A percentile compares a stretch with the other conserved stretches of the same genome.
phyloP scores from a whole-genome alignment of 2,888 invertebrate species.

The Spisula solida region DNA sequence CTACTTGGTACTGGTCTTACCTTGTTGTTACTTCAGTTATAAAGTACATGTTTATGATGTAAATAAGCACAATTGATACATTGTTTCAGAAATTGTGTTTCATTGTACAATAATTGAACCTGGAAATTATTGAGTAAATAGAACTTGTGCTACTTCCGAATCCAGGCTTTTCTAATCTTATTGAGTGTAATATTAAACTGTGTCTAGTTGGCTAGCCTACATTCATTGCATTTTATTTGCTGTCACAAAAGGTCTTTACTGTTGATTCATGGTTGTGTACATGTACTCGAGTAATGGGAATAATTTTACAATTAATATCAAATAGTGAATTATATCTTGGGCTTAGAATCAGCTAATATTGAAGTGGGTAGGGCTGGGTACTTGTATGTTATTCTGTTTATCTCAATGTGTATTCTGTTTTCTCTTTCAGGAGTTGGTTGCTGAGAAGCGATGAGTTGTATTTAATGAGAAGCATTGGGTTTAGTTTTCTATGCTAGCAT shows the following conservation, averaged over 20 bases:
- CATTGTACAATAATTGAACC: too few species aligned
- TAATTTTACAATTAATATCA: not conserved
- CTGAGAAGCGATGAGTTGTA: conserved; percentile 67
- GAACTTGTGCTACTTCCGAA: too few species aligned
- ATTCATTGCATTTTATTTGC: too few species aligned
- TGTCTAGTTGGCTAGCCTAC: too few species aligned
- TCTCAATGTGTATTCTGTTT: conserved; percentile 54
- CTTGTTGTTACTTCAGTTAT: not conserved
- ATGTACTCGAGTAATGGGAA: too few species aligned
- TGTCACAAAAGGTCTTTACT: too few species aligned
- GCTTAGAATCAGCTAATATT: not conserved
- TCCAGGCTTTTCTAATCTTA: too few species aligned
- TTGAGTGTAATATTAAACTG: too few species aligned
- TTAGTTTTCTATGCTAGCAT: conserved; percentile 51
- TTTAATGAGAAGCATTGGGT: conserved; percentile 58
- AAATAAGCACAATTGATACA: not conserved
- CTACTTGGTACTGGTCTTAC: not conserved
- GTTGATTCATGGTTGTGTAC: too few species aligned
- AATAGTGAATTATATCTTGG: not conserved
- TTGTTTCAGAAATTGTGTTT: too few species aligned
- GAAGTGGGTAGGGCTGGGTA: conserved; percentile 40
- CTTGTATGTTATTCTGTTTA: conserved; percentile 23
- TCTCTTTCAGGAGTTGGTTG: conserved; percentile 60
- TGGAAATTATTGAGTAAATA: too few species aligned
- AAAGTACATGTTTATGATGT: not conserved